These are phyloP conservation scores for Muraenolepis orangiensis DNA, from an alignment of 2,797 vertebrate genomes.

Conservation along the genomic window DNA sequence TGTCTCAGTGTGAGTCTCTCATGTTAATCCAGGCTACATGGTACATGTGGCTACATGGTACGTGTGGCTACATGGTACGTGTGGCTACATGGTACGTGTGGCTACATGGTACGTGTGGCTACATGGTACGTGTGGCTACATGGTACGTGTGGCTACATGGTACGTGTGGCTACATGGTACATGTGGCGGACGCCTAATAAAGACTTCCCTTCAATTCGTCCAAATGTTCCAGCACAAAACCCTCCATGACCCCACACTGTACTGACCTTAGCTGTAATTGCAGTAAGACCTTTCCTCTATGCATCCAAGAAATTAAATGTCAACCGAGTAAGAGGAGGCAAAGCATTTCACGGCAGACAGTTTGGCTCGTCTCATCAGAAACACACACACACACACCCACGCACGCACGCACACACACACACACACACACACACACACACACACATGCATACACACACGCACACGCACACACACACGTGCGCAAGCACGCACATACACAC, in stretches of 20 bases:
- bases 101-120: too few species aligned
- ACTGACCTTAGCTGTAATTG: slow-evolving; percentile 64
- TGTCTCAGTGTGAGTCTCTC: too few species aligned
- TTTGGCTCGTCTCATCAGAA: neutral
- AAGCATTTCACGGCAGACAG: neutral
- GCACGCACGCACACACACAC: slow-evolving; percentile 5
- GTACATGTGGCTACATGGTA: too few species aligned
- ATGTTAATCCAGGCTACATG: too few species aligned
- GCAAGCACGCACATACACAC: neutral
- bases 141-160: too few species aligned
- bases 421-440: slow-evolving; percentile 9
- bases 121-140: too few species aligned
- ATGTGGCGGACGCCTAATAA: slow-evolving; percentile 29
- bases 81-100: too few species aligned
- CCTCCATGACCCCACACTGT: slow-evolving; percentile 24
- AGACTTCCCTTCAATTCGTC: slow-evolving; percentile 44
- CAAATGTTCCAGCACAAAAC: slow-evolving; percentile 52
- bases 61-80: too few species aligned
- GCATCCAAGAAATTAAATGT: slow-evolving; percentile 65
- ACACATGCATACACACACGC: slow-evolving; percentile 22
- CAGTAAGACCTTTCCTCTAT: slow-evolving; percentile 60
- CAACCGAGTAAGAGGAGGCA: slow-evolving; percentile 45
- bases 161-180: too few species aligned
- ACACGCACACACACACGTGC: slow-evolving; percentile 20
- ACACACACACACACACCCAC: slow-evolving; percentile 1